Evolutionary conservation across 64 coral and sea anemone species (phyloP), one percentile per base, ranked within the genome.

Genomic region (Montipora cactus): DNA sequence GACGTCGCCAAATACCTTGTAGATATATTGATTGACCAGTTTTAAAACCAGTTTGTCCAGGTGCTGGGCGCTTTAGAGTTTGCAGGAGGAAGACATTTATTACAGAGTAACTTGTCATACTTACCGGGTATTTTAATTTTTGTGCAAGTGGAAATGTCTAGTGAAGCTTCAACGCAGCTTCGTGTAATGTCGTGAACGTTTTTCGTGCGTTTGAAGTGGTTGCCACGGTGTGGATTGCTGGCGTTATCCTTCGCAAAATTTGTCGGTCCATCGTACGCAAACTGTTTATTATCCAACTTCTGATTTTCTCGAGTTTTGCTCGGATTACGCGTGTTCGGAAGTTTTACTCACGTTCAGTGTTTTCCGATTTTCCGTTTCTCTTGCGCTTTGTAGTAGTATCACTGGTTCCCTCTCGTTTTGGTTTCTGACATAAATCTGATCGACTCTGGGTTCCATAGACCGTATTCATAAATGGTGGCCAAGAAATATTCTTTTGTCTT

Each of bases 21-120:
- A 25, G 93, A 97, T 22, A 59, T 94, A 1, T 83, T 97, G 69
- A 47, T 79, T 16, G 93, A 94, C 12, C 92, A 94, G 70, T 97
- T 97, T 87, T 97, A 87, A 64, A 72, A 70, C 82, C 82, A 49
- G 82, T 72, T 50, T 62, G 12, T 2, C 66, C 44, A 13, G 16
- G 4, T 70, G 66, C 45, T 2, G 81, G 37, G 37, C 37, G 37
- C 37, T 37, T 2, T 37, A 37, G 37, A 37, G 53, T 57, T 11
- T 8, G 11, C 53, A 57, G 53, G 53, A 57, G 53, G 11, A 57
- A 57, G 53, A 57, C 11, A 57, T 11, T 6, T 14, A 47, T 47
- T 84, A 13, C 61, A 46, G 44, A 71, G 37, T 86, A 81, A 64
- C 10, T 19, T 5, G 53, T 57, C 6, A 46, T 15, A 25, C 8